Evolutionary conservation across 2,888 invertebrate genomes (phyloP), one percentile per base, ranked within the genome.

Genomic region (Campaea margaritaria): DNA sequence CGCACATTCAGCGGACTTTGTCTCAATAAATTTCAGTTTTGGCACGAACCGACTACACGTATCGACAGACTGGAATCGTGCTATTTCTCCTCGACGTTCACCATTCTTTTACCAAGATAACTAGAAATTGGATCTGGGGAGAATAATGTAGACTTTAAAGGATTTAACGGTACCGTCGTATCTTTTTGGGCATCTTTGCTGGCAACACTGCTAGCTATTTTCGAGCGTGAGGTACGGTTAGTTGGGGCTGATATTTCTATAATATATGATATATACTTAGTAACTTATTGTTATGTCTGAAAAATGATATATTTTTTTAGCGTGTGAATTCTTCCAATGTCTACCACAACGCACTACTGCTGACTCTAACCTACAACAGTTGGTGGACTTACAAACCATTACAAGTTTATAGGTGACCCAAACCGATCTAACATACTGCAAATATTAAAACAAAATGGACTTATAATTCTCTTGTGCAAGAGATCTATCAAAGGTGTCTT

Each of bases 11-110:
- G 75, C 72, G 65, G 79, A 82, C 78, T 79, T 75, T 78, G 78
- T 79, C 76, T 76, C 81, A 78, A 83, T 86, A 85, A 85, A 85
- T 85, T 77, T 74, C 68, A 77, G 75, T 82, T 84, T 85, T 86
- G 86, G 86, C 86, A 85, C 83, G 76, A 73, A 67, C 66, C 60
- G 69, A 52, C 42, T 60, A 64, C 64, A 62, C 64, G 66, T 62
- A 82, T 82, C 81, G 83, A 79, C 73, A 70, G 66, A 64, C 70
- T 73, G 69, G 68, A 71, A 78, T 78, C 76, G 75, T 69, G 75
- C 80, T 75, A 72, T 79, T 81, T 74, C 76, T 69, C 69, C 76
- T 44, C 62, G 62, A 56, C 55, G 58, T 44, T 56, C 68, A 61
- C 68, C 62, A 62, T 68, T 63, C 85, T 87, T 87, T 87, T 87